A percentile compares a stretch with the other conserved stretches of the same genome.
Evolutionary conservation across 2,888 invertebrate species (phyloP).

Genomic region (Drosophila quinaria): DNA sequence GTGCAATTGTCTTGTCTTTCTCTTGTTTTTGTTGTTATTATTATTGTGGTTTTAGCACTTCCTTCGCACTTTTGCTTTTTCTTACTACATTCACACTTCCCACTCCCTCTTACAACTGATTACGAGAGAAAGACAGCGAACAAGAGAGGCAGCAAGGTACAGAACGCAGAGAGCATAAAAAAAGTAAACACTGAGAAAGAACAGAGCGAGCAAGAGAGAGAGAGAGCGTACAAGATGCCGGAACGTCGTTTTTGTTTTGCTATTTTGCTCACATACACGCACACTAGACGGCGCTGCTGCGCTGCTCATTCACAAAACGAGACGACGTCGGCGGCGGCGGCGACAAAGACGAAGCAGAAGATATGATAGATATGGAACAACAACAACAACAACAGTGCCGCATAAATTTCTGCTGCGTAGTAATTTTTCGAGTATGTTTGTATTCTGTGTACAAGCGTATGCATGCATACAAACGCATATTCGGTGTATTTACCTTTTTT

Average conservation of each 20-base stretch:
- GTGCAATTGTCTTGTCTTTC: constrained; percentile 55
- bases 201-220: constrained; percentile 2
- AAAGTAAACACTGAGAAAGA: constrained; percentile 28
- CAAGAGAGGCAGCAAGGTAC: constrained; percentile 10
- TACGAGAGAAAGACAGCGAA: neutral
- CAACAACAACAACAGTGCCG: constrained; percentile 62
- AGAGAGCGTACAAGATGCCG: constrained; percentile 42
- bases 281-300: constrained; percentile 54
- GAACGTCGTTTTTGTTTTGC: constrained; percentile 59
- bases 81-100: constrained; percentile 43
- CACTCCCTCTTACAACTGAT: constrained; percentile 23
- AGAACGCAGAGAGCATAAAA: constrained; percentile 30
- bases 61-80: constrained; percentile 67
- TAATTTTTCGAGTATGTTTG: constrained; percentile 67
- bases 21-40: constrained; percentile 38
- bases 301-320: constrained; percentile 72
- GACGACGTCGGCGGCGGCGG: constrained; percentile 44
- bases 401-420: constrained; percentile 81
- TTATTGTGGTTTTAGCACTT: constrained; percentile 57
- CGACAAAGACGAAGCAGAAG: constrained; percentile 64
- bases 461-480: constrained; percentile 1
- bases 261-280: constrained; percentile 55
- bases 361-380: constrained; percentile 80
- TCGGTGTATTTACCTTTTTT: constrained; percentile 64
- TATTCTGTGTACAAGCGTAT: constrained; percentile 20